phyloP scores from a whole-genome alignment of 2,888 invertebrate species.

The Hirtodrosophila trivittata region DNA sequence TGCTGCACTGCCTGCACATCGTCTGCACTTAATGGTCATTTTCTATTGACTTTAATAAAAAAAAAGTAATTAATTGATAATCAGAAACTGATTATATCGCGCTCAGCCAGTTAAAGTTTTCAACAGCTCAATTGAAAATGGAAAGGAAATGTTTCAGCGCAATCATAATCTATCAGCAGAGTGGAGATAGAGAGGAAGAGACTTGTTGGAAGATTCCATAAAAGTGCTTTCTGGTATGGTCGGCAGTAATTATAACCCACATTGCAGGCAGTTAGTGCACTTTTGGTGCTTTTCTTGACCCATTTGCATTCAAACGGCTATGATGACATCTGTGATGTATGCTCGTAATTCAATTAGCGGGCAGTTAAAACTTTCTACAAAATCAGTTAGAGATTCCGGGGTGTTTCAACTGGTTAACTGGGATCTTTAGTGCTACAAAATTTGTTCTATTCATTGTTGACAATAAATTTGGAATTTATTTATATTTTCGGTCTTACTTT shows the following conservation, averaged over 20 bases:
- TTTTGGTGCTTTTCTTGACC: conserved; percentile 42
- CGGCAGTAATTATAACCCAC: conserved; percentile 26
- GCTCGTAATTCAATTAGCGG: conserved; percentile 10
- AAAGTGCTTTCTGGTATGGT: conserved; percentile 28
- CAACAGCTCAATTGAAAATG: not conserved
- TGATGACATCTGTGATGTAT: not conserved
- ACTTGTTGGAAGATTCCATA: conserved; percentile 30
- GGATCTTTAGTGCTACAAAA: too few species aligned
- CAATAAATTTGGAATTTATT: too few species aligned
- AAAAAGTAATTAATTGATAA: conserved; percentile 71
- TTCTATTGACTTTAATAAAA: conserved; percentile 48
- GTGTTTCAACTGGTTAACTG: too few species aligned
- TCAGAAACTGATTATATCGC: conserved; percentile 58
- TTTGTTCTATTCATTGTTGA: too few species aligned
- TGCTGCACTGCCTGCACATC: conserved; percentile 9
- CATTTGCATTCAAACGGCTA: conserved; percentile 11
- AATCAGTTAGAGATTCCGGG: too few species aligned
- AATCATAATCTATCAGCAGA: conserved; percentile 4
- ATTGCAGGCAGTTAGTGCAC: conserved; percentile 10
- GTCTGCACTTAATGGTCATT: conserved; percentile 12
- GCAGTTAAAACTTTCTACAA: not conserved
- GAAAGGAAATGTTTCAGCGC: not conserved
- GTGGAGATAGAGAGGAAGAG: not conserved
- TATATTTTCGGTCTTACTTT: too few species aligned
- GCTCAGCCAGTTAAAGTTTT: conserved; percentile 1